Evolutionary conservation across 2,113 vertebrate genomes (phyloP).

Genomic region (Prinia subflava): DNA sequence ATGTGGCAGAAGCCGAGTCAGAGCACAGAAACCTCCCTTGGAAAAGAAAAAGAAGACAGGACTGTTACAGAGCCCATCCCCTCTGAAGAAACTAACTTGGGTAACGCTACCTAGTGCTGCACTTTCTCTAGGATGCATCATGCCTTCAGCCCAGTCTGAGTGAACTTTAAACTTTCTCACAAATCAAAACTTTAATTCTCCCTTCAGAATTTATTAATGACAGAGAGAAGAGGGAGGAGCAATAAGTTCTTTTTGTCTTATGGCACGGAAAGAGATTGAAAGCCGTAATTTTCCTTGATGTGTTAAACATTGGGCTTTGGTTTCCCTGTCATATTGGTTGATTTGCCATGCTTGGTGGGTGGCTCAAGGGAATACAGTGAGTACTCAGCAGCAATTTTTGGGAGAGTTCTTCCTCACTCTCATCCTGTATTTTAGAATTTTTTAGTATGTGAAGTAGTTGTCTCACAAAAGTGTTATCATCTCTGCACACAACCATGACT

Average conservation of each 20-base stretch:
- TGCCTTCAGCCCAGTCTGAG: not conserved
- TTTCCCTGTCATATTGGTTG: not conserved
- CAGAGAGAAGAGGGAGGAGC: not conserved
- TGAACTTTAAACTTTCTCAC: not conserved
- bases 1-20: slow-evolving; percentile 68
- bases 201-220: not conserved
- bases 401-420: not conserved
- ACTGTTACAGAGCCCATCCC: slow-evolving; percentile 67
- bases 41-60: slow-evolving; percentile 72
- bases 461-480: not conserved
- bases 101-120: not conserved
- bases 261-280: not conserved
- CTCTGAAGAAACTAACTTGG: slow-evolving; percentile 42
- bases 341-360: not conserved
- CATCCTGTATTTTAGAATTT: not conserved
- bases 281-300: slow-evolving; percentile 11
- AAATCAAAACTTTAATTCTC: not conserved
- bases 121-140: not conserved
- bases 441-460: not conserved
- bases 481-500: not conserved
- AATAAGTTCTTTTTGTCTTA: not conserved
- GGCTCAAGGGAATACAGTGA: not conserved
- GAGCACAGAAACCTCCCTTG: slow-evolving; percentile 46
- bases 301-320: not conserved
- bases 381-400: not conserved